Evolutionary conservation across 2,113 vertebrate species (phyloP), one percentile per base, ranked within the genome.

Genomic region (Phrynosoma blainvillii): DNA sequence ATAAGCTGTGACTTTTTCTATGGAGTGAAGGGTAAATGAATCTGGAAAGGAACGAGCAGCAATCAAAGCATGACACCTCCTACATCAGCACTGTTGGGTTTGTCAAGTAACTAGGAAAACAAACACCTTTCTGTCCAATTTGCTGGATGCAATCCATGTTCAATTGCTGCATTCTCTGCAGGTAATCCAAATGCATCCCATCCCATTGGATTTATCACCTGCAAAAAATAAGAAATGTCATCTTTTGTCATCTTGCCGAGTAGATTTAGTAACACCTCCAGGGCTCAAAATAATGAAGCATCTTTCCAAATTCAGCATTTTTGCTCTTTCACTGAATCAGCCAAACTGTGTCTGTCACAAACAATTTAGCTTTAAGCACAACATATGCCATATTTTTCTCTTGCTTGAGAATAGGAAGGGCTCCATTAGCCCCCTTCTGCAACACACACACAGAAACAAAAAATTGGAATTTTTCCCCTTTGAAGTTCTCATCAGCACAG

Each of bases 121-220:
- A 90, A 30, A 2, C 93, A 99, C 98, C 98, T 98, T 79, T 96
- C 97, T 0, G 99, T 99, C 99, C 99, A 99, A 40, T 97, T 97
- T 89, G 97, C 98, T 16, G 99, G 99, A 92, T 98, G 98, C 0
- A 98, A 96, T 1, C 96, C 96, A 89, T 97, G 97, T 88, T 99
- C 98, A 14, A 99, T 97, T 8, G 99, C 98, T 23, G 99, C 99
- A 23, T 99, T 99, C 95, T 99, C 99, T 1, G 99, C 99, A 68
- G 99, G 99, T 56, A 99, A 97, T 32, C 99, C 99, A 85, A 99
- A 99, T 0, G 98, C 98, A 6, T 99, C 99, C 98, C 99, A 99
- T 27, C 99, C 99, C 98, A 99, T 99, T 2, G 99, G 99, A 95
- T 99, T 98, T 89, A 99, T 96, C 86, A 99, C 99, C 99, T 99